Evolutionary conservation across 2,797 vertebrate genomes (phyloP), one percentile per base, ranked within the genome.

Genomic region (Merluccius polli): DNA sequence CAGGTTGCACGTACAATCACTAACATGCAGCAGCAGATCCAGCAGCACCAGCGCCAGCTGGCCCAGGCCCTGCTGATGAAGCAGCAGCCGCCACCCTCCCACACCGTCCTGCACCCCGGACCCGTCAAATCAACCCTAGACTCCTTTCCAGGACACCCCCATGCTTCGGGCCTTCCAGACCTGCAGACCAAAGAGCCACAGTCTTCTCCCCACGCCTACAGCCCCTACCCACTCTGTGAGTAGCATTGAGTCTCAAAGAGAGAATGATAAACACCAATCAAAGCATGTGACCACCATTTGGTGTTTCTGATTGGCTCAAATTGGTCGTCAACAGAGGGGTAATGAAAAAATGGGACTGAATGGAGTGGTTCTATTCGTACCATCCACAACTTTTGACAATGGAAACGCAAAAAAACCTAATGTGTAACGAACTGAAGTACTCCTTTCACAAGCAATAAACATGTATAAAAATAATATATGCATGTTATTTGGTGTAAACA

Each of bases 1-100:
- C 93, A 99, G 97, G 97, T 98, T 94, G 97, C 98, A 94, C 97
- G 97, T 95, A 98, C 97, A 98, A 99, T 99, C 97, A 97, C 96
- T 93, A 98, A 98, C 95, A 98, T 99, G 96, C 97, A 99, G 95
- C 98, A 99, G 94, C 98, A 99, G 95, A 99, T 99, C 94, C 98
- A 99, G 93, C 98, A 99, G 93, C 97, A 99, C 94, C 98, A 99
- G 94, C 97, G 98, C 89, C 98, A 99, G 96, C 96, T 99, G 94
- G 97, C 96, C 92, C 98, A 99, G 94, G 96, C 97, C 86, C 94
- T 99, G 93, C 95, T 98, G 78, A 95, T 96, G 93, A 99, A 99
- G 93, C 97, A 97, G 92, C 97, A 97, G 92, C 96, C 93, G 78
- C 95, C 97, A 93, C 96, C 86, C 27, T 90, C 91, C 75, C 91